These are phyloP conservation scores for Andrena flavipes DNA, from an alignment of 2,888 invertebrate species.

Conservation along the genomic window DNA sequence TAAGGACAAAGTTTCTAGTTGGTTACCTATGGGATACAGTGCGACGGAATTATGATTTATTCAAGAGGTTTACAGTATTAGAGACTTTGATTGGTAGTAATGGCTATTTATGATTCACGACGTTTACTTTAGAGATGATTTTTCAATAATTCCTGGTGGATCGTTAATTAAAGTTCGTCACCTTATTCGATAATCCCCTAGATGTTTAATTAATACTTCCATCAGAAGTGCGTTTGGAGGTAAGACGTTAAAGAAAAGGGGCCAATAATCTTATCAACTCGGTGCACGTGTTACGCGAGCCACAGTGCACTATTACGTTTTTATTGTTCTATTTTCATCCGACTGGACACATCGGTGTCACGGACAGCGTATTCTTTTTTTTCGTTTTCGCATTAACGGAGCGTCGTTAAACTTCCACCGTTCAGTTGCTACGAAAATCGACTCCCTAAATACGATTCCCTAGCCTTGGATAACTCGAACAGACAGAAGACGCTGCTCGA, in stretches of 20 bases:
- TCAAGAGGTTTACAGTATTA: neutral
- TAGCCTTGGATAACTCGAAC: too few relatives aligned
- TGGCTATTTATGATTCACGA: neutral
- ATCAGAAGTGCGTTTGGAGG: too few relatives aligned
- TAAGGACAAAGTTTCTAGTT: neutral
- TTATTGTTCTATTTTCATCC: constrained; percentile 32
- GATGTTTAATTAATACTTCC: too few relatives aligned
- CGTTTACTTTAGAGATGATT: neutral
- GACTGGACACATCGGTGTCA: constrained; percentile 42
- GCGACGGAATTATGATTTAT: neutral
- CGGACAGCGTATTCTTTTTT: constrained; percentile 37
- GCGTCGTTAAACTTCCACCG: constrained; percentile 35
- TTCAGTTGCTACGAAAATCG: neutral
- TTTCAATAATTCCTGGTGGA: too few relatives aligned
- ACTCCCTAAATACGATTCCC: neutral
- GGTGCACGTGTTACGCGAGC: neutral
- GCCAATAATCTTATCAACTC: neutral
- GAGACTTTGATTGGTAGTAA: neutral
- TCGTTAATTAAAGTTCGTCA: too few relatives aligned
- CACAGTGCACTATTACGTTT: constrained; percentile 10
- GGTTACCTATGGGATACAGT: neutral
- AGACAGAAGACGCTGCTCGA: neutral
- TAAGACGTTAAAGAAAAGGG: too few relatives aligned
- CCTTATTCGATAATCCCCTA: too few relatives aligned
- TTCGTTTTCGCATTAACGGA: constrained; percentile 31